Base-by-base conservation (phyloP, 2,888 invertebrate species). In the Seira musarum region DNA sequence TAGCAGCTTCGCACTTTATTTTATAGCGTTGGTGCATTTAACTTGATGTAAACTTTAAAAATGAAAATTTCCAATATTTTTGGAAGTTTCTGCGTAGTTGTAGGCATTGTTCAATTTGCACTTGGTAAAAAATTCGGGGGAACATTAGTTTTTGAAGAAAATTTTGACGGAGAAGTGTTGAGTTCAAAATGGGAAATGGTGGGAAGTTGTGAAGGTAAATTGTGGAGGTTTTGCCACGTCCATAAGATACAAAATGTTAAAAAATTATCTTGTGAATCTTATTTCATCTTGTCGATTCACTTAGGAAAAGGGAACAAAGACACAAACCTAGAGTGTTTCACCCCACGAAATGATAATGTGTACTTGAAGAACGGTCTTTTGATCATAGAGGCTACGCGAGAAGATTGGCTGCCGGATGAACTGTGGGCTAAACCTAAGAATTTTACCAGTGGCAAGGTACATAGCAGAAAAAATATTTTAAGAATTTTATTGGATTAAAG, bases 261-360 rank as follows among this genome's bases (percentile, higher is more conserved):
- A 17, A 61, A 17, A 61, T 13, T 21, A n/a, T 13, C 10, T 21
- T 6, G 61, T 13, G 61, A 61, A 8, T 61, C 8, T 6, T 61
- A 64, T 24, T 64, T n/a, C 10, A 13, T 46, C 49, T 46, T 10
- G 49, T n/a, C 49, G 49, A 46, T 13, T 15, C 13, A 40, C 61
- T 5, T 22, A 83, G 85, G 83, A 24, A 84, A 81, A 66, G 82
- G 83, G 1, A 15, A 64, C 17, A 75, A 75, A 21, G 82, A 81
- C 49, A 74, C 10, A 53, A 85, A 83, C 40, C 24, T 83, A 49
- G 86, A 86, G 65, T 86, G 86, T 60, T 84, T 83, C 46, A 82
- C 82, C 17, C 49, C 35, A 1, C 61, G 75, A 6, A 74, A 81
- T 2, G 64, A 81, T 13, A 84, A 84, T 40, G 74, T 84, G 6